Percentiles rank a stretch among this genome's conserved stretches.
These are phyloP conservation scores for Hemiscyllium ocellatum DNA, from an alignment of 2,113 vertebrate species.

Conservation along the genomic window DNA sequence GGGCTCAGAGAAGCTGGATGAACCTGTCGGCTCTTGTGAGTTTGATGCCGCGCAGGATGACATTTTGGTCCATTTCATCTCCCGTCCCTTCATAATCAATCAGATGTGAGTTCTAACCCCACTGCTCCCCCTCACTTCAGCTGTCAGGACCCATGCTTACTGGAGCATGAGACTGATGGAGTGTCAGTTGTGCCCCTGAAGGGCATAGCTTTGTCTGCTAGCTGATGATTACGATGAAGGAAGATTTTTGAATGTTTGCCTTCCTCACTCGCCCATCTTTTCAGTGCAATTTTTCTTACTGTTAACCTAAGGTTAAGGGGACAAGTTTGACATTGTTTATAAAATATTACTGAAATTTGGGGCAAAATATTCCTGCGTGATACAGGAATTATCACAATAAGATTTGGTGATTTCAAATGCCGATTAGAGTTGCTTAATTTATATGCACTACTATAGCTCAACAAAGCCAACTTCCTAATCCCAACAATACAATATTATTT, in stretches of 20 bases:
- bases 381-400: not conserved
- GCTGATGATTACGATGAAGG: not conserved
- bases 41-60: not conserved
- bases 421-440: not conserved
- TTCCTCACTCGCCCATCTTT: not conserved
- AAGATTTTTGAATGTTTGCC: not conserved
- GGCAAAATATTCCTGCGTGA: not conserved
- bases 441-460: not conserved
- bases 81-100: not conserved
- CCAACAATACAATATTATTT: not conserved
- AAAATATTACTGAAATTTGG: not conserved
- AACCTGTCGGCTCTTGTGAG: not conserved
- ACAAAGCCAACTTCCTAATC: not conserved
- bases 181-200: not conserved
- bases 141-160: not conserved
- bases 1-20: not conserved
- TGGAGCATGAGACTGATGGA: not conserved
- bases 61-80: not conserved
- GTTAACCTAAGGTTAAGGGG: not conserved
- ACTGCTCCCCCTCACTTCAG: not conserved
- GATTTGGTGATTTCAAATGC: not conserved
- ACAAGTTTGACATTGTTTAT: not conserved
- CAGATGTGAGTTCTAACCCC: conserved; percentile 5
- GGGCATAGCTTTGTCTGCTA: not conserved
- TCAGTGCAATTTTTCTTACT: not conserved